A percentile compares a stretch with the other conserved stretches of the same genome.
These are phyloP conservation scores for Luehdorfia chinensis DNA, from an alignment of 1,140 invertebrate species.

Conservation along the genomic window DNA sequence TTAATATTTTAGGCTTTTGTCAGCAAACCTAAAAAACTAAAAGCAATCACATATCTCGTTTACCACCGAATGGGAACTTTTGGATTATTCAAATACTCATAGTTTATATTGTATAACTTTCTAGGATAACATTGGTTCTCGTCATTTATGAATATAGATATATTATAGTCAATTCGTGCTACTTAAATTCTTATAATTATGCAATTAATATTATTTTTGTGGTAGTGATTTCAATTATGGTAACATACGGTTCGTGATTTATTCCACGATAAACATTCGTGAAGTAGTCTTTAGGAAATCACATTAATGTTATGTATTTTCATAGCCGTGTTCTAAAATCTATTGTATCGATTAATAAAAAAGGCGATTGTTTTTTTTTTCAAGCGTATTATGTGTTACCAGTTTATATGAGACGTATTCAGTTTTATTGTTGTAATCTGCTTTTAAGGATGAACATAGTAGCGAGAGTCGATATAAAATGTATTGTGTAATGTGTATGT, in stretches of 20 bases:
- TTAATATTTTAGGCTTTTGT: constrained; percentile 6
- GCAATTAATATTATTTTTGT: constrained; percentile 23
- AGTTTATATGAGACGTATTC: neutral
- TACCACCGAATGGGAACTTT: constrained; percentile 30
- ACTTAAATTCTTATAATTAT: constrained; percentile 20
- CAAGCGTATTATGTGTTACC: constrained; percentile 2
- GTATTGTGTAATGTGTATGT: neutral
- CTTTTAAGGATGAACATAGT: too few relatives aligned
- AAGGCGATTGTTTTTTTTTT: too few relatives aligned
- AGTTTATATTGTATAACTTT: constrained; percentile 23
- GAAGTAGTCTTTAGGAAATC: neutral
- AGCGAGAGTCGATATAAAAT: neutral
- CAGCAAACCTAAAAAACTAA: constrained; percentile 10
- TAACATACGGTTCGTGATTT: constrained; percentile 14
- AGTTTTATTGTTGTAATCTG: neutral
- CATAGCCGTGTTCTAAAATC: too few relatives aligned
- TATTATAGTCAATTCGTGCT: constrained; percentile 39
- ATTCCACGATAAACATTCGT: constrained; percentile 7
- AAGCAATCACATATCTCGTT: constrained; percentile 20
- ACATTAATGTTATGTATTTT: too few relatives aligned
- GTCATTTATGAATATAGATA: constrained; percentile 27
- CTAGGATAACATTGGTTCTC: constrained; percentile 35
- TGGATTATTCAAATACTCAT: constrained; percentile 30
- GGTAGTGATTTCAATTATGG: constrained; percentile 20
- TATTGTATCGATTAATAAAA: too few relatives aligned